A percentile compares a stretch with the other conserved stretches of the same genome.
Conservation (phyloP, 2,888 invertebrate species). For the Scaptomyza cyrtandrae region DNA sequence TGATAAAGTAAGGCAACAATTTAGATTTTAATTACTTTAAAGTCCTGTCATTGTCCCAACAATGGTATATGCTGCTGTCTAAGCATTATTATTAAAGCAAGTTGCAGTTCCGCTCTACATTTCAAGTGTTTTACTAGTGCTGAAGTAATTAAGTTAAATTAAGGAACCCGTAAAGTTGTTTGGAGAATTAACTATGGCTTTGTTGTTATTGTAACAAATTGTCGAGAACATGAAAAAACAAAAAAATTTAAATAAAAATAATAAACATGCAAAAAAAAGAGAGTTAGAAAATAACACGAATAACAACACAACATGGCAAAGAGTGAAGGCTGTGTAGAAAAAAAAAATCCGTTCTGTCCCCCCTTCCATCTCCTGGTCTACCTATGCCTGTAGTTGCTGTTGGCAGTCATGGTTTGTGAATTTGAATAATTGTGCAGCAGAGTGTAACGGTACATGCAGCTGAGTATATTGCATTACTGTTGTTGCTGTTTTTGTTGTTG, state of each 20-base stretch:
- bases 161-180: constrained; percentile 39
- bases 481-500: constrained; percentile 13
- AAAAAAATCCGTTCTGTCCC: neutral
- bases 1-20: neutral
- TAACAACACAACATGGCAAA: constrained; percentile 24
- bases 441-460: constrained; percentile 63
- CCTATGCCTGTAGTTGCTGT: constrained; percentile 15
- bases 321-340: constrained; percentile 31
- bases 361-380: neutral
- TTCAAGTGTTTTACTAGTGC: constrained; percentile 11
- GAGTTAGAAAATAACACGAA: constrained; percentile 6
- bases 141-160: constrained; percentile 30
- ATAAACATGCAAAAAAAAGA: constrained; percentile 23
- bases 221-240: constrained; percentile 45
- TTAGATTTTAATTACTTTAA: neutral
- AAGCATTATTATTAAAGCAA: neutral
- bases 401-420: constrained; percentile 71
- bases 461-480: constrained; percentile 61
- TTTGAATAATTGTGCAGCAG: constrained; percentile 80
- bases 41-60: neutral
- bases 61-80: neutral
- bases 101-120: neutral
- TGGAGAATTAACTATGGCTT: constrained; percentile 55
- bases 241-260: constrained; percentile 31
- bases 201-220: constrained; percentile 73